phyloP scores from a whole-genome alignment of 2,113 vertebrate genomes.

The Gavialis gangeticus region DNA sequence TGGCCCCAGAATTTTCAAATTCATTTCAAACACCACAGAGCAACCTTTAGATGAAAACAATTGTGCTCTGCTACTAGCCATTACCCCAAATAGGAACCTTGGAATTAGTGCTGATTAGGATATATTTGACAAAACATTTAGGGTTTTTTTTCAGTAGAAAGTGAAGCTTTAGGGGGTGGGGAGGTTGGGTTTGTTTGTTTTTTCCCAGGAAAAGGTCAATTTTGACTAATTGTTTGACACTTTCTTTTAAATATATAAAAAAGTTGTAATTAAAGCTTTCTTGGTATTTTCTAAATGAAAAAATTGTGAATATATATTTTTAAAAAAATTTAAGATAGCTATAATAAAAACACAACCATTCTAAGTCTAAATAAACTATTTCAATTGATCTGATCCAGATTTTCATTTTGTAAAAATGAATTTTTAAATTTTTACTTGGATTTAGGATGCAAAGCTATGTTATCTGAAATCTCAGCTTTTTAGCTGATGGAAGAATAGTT shows the following conservation, averaged over 20 bases:
- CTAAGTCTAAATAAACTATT: not conserved
- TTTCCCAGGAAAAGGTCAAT: too few relatives aligned
- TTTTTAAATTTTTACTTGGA: not conserved
- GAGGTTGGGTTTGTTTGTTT: too few relatives aligned
- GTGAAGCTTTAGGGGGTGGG: too few relatives aligned
- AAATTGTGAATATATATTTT: too few relatives aligned
- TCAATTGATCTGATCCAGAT: not conserved
- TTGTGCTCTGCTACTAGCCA: not conserved
- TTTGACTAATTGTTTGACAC: too few relatives aligned
- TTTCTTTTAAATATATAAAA: too few relatives aligned
- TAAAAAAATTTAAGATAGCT: too few relatives aligned
- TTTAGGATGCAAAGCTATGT: not conserved
- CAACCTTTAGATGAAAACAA: not conserved
- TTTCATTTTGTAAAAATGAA: not conserved
- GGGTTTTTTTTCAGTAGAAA: too few relatives aligned
- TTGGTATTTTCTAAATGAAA: not conserved
- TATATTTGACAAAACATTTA: not conserved
- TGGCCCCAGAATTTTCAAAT: not conserved
- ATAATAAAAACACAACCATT: too few relatives aligned
- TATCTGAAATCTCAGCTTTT: not conserved
- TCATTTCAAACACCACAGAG: fast-evolving
- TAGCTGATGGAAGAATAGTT: not conserved
- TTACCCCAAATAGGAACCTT: not conserved
- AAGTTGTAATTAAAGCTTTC: not conserved
- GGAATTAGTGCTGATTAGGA: not conserved